These are phyloP conservation scores for Drosophila baimaii DNA, from an alignment of 1,140 invertebrate species.

Conservation along the genomic window DNA sequence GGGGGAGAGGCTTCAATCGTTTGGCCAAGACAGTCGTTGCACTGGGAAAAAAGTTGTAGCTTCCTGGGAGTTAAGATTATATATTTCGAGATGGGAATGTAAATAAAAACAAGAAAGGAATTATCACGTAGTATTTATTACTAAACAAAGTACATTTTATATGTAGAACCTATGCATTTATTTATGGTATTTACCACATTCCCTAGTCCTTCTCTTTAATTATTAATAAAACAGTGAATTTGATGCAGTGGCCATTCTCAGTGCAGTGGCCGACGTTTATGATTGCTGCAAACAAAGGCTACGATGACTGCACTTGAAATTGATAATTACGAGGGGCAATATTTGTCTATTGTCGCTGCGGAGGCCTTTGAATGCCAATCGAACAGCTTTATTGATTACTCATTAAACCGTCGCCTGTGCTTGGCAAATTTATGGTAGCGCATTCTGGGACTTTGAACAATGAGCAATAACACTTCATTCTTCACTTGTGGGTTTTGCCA, in stretches of 20 bases:
- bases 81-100: no score
- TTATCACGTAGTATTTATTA: no score
- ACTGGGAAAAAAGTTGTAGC: background rate
- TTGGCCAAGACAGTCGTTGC: conserved; percentile 30
- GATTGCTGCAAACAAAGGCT: conserved; percentile 76
- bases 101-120: no score
- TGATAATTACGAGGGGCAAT: conserved; percentile 72
- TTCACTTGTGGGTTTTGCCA: background rate
- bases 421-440: background rate
- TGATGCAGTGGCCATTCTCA: no score
- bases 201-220: no score
- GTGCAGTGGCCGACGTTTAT: conserved; percentile 60
- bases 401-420: conserved; percentile 5
- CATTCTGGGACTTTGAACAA: conserved; percentile 3
- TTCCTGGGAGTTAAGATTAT: no score
- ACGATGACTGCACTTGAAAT: conserved; percentile 75
- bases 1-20: background rate
- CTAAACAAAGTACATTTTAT: no score
- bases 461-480: conserved; percentile 14
- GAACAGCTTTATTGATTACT: conserved; percentile 22
- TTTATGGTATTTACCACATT: no score
- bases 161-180: no score
- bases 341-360: conserved; percentile 51
- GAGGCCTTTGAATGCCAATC: conserved; percentile 4
- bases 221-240: no score